Evolutionary conservation across 2,113 vertebrate genomes (phyloP), one percentile per base, ranked within the genome.

Genomic region (Cyprinodon brontotheroides): DNA sequence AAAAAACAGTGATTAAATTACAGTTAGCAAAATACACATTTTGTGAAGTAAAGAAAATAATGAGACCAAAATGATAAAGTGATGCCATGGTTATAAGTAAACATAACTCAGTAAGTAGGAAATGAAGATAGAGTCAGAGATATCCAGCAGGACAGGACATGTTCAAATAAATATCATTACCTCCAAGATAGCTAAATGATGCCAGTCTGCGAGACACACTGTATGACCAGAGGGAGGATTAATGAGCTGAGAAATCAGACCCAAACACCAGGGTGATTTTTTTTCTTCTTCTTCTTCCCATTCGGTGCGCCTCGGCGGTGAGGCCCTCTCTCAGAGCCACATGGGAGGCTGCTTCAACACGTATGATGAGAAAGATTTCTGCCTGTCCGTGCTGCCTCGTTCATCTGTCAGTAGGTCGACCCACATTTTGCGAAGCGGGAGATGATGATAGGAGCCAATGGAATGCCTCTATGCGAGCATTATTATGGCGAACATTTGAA

Each of bases 91-190:
- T 12, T n/a, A 17, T 36, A 41, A 22, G 68, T 82, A 90, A 92
- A 90, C 85, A 87, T 73, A 70, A 1, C 40, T 74, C 11, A 3
- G 85, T 79, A 81, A 79, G 79, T 70, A 80, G 81, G 86, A 81
- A 78, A 71, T 89, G 87, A 91, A 85, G 91, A 87, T 80, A 91
- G 80, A 72, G 87, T 84, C 81, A 85, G 70, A 87, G 77, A 88
- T 68, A 45, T 38, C 39, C 70, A 76, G 87, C 91, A 85, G 84
- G 91, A 59, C 41, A 84, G 65, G 82, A 89, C 92, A 90, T 72
- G 90, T 92, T 81, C 75, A 68, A 78, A 84, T 89, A 84, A 93
- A 93, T 90, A 92, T 93, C 89, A 91, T 92, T 91, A 93, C 82
- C 88, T 72, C 70, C 50, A 75, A 64, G 38, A 79, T 48, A 84